phyloP scores from a whole-genome alignment of 2,797 vertebrate genomes.

The Varecia variegata region DNA sequence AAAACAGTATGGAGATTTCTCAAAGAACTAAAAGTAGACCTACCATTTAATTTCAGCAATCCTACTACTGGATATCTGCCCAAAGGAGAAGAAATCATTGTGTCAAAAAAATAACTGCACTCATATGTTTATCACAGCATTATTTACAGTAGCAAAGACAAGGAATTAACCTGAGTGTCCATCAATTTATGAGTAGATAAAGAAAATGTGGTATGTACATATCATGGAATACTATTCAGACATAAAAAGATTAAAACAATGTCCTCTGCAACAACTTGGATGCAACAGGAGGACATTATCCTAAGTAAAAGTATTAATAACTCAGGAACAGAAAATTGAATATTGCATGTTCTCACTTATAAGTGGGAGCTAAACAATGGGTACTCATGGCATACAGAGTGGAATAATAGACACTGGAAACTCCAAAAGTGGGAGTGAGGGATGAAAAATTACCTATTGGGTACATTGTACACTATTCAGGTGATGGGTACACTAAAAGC shows the following conservation, averaged over 20 bases:
- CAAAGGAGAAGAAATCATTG: neutral
- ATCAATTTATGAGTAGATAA: neutral
- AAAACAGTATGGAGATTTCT: neutral
- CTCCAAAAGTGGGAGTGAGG: neutral
- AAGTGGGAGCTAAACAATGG: neutral
- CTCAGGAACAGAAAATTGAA: neutral
- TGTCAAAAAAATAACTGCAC: neutral
- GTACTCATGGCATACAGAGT: neutral
- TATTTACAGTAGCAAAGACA: neutral
- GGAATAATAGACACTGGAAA: neutral
- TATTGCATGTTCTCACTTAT: neutral
- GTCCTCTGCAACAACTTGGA: neutral
- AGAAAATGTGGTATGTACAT: neutral
- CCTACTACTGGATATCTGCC: neutral
- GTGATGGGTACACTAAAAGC: neutral
- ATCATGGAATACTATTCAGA: too few relatives aligned
- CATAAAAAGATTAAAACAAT: neutral
- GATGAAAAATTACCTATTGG: neutral
- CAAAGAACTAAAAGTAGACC: neutral
- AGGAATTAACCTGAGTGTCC: neutral
- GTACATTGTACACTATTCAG: neutral
- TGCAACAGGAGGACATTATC: neutral
- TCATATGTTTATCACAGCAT: neutral
- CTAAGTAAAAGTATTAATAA: neutral
- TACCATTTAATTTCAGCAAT: neutral